Evolutionary conservation across 2,797 vertebrate species (phyloP).

Genomic region (Clarias platycephalus): DNA sequence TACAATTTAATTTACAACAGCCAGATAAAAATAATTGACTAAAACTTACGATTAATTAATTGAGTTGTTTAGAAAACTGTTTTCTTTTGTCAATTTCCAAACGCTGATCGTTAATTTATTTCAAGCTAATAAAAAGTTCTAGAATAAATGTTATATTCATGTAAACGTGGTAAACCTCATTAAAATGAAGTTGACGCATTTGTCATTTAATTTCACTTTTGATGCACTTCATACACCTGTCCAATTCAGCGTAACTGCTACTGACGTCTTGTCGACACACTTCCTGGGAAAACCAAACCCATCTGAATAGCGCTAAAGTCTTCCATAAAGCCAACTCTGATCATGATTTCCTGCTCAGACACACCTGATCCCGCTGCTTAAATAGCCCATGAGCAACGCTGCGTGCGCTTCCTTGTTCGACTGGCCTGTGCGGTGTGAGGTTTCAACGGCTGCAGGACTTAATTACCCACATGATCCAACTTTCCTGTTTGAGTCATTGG

Average conservation of each 20-base stretch:
- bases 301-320: not conserved
- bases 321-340: not conserved
- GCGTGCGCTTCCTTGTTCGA: not conserved
- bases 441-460: not conserved
- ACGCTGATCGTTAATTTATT: too few species aligned
- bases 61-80: not conserved
- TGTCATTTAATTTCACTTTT: not conserved
- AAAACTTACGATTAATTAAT: too few species aligned
- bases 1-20: too few species aligned
- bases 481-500: not conserved
- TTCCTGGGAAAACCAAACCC: not conserved
- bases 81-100: not conserved
- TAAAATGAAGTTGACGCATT: not conserved
- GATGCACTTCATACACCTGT: not conserved
- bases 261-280: not conserved
- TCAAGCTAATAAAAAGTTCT: too few species aligned
- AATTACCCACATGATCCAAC: not conserved
- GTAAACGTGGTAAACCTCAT: too few species aligned
- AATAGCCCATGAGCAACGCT: not conserved
- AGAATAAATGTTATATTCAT: too few species aligned
- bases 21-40: too few species aligned
- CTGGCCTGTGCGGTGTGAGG: not conserved
- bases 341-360: not conserved
- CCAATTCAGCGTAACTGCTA: not conserved
- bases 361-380: not conserved